Base-by-base conservation (phyloP, 2,113 vertebrate genomes). In the Oreochromis tanganicae region DNA sequence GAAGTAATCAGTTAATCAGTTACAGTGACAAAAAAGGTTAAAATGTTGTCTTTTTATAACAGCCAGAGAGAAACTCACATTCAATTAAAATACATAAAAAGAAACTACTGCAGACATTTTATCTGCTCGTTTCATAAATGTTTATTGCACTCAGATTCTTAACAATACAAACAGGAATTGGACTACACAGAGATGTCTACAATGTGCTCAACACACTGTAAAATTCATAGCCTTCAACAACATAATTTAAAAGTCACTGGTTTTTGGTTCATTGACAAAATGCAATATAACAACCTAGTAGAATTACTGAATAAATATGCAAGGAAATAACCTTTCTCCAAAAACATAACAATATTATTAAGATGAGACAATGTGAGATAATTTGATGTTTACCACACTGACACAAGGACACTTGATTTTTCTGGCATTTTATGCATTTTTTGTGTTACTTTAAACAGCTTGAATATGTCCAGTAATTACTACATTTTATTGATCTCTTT, bases 91-190 rank as follows among this genome's bases (percentile, higher is more conserved):
- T 56, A 8, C 9, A 43, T 16, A 6, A 82, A 83, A 4, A 71
- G n/a, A 9, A 34, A 78, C 17, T 27, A 21, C n/a, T 24, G 1
- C 3, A 2, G 9, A 36, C 14, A 36, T 34, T 57, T 61, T 5
- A 56, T 32, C 59, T 68, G 8, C 87, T 81, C 4, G 7, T 84
- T 85, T 92, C 89, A 73, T 87, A 83, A 90, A 88, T 91, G 41
- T 94, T 96, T 96, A 96, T 97, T 96, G 96, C 95, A 96, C 95
- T 93, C 92, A 91, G 87, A 92, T 95, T 87, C 91, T 93, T 85
- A 95, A 96, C 93, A 91, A 92, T 92, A 95, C 95, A 96, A 92
- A 96, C 88, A 94, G 83, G 84, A 68, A 87, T 88, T 57, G 80
- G 79, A 94, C 56, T 85, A 93, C 85, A 89, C 85, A 89, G 63